A percentile compares a stretch with the other conserved stretches of the same genome.
phyloP scores from a whole-genome alignment of 2,113 vertebrate species.

The Hystrix cristata region DNA sequence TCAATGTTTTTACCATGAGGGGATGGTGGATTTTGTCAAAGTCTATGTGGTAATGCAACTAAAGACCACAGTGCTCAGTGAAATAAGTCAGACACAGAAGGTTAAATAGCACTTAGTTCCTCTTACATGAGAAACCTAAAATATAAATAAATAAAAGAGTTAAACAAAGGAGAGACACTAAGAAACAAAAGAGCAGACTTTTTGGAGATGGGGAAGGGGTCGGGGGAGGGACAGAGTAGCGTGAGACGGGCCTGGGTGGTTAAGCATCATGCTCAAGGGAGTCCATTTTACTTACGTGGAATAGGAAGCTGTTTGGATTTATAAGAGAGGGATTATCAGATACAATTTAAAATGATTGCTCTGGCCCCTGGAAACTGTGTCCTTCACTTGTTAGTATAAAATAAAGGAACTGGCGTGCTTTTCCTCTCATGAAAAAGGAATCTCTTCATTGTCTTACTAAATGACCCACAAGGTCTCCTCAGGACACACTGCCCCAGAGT shows the following conservation, averaged over 20 bases:
- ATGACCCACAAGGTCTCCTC: not conserved
- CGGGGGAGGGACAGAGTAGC: not conserved
- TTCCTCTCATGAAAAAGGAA: not conserved
- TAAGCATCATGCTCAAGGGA: not conserved
- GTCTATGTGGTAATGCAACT: not conserved
- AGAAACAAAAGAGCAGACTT: not conserved
- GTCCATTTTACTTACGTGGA: not conserved
- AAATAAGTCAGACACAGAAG: not conserved
- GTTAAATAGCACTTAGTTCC: not conserved
- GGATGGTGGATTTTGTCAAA: not conserved
- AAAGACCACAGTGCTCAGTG: not conserved
- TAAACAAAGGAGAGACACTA: not conserved
- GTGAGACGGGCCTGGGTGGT: not conserved
- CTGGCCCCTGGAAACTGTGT: not conserved
- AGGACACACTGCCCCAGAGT: not conserved
- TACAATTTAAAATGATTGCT: not conserved
- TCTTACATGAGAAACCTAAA: not conserved
- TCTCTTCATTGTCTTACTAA: not conserved
- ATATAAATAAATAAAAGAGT: not conserved
- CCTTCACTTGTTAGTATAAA: not conserved
- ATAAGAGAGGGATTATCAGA: not conserved
- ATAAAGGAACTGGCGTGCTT: not conserved
- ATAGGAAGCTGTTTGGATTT: not conserved
- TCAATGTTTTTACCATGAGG: not conserved
- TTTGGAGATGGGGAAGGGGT: not conserved